Evolutionary conservation across 2,888 invertebrate species (phyloP), one percentile per base, ranked within the genome.

Genomic region (Tinea semifulvella): DNA sequence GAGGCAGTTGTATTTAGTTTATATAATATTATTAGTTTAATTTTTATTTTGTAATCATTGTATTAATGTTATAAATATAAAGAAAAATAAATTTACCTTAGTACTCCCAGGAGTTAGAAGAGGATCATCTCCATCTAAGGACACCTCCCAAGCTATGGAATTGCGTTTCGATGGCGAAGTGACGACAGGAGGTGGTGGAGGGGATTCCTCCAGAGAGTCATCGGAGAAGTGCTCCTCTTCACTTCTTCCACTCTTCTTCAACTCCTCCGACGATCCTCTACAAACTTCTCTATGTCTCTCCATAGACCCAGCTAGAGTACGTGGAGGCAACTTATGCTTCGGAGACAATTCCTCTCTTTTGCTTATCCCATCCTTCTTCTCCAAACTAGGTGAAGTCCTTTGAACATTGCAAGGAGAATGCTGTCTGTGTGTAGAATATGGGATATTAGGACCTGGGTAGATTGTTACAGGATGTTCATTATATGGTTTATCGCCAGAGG

Each of bases 81-180:
- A 36, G 3, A 43, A 18, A 36, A 16, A 36, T 36, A 6, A 36
- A 7, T 3, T 40, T 61, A 88, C 88, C 72, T 87, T 87, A 50
- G 87, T 88, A 59, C 86, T 87, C 43, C 87, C 89, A 36, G 89
- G 89, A 38, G 88, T 88, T 49, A 88, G 83, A 35, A 88, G 79
- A 47, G 88, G 85, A 63, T 88, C 88, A 59, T 83, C 82, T 63
- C 87, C 88, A 63, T 89, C 88, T 56, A 93, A 83, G 50, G 92
- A 88, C 50, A 93, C 92, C 82, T 93, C 92, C 92, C 93, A 92
- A 50, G 92, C 92, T 54, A 92, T 91, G 63, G 92, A 91, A 62
- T 89, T 88, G 57, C 91, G 85, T 76, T 91, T 91, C 61, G 86
- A 86, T 55, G 85, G 84, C 51, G 85, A 84, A 48, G 68, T 68